Base-by-base conservation (phyloP, 1,140 invertebrate species). In the Drosophila kepulauana region DNA sequence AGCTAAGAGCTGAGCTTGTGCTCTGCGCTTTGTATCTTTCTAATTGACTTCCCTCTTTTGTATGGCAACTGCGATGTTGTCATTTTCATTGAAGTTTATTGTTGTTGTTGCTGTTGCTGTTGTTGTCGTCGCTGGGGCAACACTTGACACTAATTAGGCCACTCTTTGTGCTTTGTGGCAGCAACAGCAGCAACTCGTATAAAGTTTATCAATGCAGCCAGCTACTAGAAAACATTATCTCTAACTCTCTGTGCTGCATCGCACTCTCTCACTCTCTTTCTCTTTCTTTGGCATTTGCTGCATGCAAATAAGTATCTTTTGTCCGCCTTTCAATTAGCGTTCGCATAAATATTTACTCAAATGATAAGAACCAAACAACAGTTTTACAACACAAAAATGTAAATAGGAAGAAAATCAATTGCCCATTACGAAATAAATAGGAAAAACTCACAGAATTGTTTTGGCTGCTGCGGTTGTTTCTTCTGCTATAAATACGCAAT, bases 131-230 rank as follows among this genome's bases (percentile, higher is more conserved):
- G 84, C 62, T 84, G 80, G 69, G 72, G 81, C 85, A 88, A 88
- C 85, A 88, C 85, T 88, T 88, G 85, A 88, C 85, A 88, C 85
- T 88, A 88, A 88, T 88, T 88, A 88, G 85, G 85, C 85, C 85
- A 88, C 81, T 88, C 85, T 88, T 89, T 89, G 84, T 89, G 74
- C 51, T 56, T 65, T 76, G 72, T 75, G 72, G 75, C 79, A 62
- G 46, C 20, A 25, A 25, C 20, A 25, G 7, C 35, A 8, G 35
- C 71, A 64, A 73, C 82, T 69, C 70, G 67, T 48, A 62, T 69
- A 69, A 62, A 75, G 72, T 67, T 76, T 66, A 78, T 78, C 76
- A 65, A 59, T 70, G 66, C 65, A 43, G 41, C 41, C 41, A 43
- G 11, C 41, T 7, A 58, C 48, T 49, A 62, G 43, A 66, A 25